Conservation (phyloP, 2,888 invertebrate species). For the Spilarctia lutea region DNA sequence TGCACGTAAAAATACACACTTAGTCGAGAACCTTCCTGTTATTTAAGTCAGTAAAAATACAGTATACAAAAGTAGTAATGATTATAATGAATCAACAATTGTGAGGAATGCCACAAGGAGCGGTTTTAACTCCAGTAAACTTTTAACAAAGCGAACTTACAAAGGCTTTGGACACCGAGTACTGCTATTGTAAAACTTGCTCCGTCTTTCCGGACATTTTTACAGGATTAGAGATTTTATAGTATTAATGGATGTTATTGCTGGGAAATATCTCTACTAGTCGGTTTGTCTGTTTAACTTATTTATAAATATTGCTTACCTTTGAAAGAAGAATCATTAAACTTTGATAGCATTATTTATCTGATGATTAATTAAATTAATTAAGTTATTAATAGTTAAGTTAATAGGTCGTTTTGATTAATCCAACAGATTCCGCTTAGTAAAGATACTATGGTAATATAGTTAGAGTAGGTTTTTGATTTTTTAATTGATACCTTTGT, state of each 20-base stretch:
- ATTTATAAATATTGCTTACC: neutral
- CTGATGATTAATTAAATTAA: too few relatives aligned
- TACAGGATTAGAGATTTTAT: conserved; percentile 45
- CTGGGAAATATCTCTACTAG: neutral
- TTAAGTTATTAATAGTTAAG: too few relatives aligned
- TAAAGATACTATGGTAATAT: too few relatives aligned
- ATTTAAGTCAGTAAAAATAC: neutral
- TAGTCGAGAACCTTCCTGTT: neutral
- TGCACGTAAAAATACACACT: neutral
- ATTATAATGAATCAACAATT: conserved; percentile 29
- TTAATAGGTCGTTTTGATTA: neutral
- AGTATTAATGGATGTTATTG: conserved; percentile 27
- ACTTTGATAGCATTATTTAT: neutral
- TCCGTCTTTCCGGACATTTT: conserved; percentile 35
- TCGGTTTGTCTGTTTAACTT: neutral
- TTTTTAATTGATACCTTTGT: too few relatives aligned
- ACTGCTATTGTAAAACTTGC: conserved; percentile 46
- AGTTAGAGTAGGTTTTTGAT: too few relatives aligned
- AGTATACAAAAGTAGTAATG: neutral
- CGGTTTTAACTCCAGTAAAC: conserved; percentile 48
- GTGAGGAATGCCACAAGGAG: conserved; percentile 42
- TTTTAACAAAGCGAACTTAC: conserved; percentile 54
- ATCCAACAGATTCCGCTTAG: too few relatives aligned
- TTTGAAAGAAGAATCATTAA: neutral
- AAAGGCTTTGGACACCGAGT: conserved; percentile 50